Conservation (phyloP, 2,113 vertebrate species). For the Microcebus tavaratra region DNA sequence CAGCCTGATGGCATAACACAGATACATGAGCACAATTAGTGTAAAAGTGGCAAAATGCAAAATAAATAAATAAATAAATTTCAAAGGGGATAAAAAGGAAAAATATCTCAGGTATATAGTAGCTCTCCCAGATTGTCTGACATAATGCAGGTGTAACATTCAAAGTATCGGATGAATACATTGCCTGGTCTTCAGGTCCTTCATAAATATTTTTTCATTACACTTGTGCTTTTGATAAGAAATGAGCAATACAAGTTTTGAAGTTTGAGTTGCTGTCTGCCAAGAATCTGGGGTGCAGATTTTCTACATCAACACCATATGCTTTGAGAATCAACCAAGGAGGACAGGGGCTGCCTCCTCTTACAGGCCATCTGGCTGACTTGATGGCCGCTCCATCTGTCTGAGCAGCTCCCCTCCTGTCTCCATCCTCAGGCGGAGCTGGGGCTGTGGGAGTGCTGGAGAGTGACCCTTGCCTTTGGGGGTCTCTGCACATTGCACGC, state of each 20-base stretch:
- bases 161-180: neutral
- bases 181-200: neutral
- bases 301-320: neutral
- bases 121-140: neutral
- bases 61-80: neutral
- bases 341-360: neutral
- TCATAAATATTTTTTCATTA: neutral
- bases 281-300: conserved; percentile 7
- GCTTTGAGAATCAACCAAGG: conserved; percentile 16
- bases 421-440: neutral
- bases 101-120: neutral
- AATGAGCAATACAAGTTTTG: conserved; percentile 2
- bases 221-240: neutral
- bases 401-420: neutral
- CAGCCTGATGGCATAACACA: neutral
- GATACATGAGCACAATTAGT: neutral
- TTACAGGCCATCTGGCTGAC: neutral
- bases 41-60: neutral
- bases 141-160: neutral
- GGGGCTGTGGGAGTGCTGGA: neutral
- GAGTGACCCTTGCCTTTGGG: neutral
- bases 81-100: neutral
- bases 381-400: neutral
- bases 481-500: neutral
- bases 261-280: neutral